Base-by-base conservation (phyloP, 2,888 invertebrate species). In the Orthosia gracilis region DNA sequence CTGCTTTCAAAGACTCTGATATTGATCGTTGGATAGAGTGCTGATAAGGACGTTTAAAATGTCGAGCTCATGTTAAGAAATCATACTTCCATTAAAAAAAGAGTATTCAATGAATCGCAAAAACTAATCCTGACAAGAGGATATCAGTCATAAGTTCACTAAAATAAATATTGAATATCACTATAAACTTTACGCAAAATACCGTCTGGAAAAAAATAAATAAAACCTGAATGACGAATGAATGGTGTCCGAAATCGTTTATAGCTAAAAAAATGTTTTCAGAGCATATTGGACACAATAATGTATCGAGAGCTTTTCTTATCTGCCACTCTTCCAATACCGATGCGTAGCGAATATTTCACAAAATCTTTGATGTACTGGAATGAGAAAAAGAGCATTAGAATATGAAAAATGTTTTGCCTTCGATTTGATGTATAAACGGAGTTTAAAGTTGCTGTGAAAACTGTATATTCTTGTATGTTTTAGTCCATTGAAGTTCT, bases 331-430 rank as follows among this genome's bases (percentile, higher is more conserved):
- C 26, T 13, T 15, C 54, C 47, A 64, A 78, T 52, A 23, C 49
- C 3, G 12, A 40, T 13, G 50, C 4, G 45, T 21, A 62, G 40
- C 45, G 61, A 69, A 78, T 31, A 69, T 61, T 55, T 78, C 62
- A 61, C 13, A 31, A 61, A 69, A 55, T 45, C 11, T 69, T 78
- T 58, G 23, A 59, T 70, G 49, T 9, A 59, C 9, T 52, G n/a
- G n/a, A n/a, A n/a, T n/a, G n/a, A n/a, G n/a, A n/a, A n/a, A n/a
- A n/a, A 31, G 47, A 40, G 21, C 54, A 58, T 23, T 23, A 18
- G n/a, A 59, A 71, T 68, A 71, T 57, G 78, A 78, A 40, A 58
- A 64, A 76, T 76, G 47, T 54, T 52, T 40, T 57, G 54, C 55
- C 45, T 21, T 50, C 69, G 13, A n/a, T 26, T 77, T 61, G 18